Conservation (phyloP, 2,888 invertebrate species). For the Meloe dianella region DNA sequence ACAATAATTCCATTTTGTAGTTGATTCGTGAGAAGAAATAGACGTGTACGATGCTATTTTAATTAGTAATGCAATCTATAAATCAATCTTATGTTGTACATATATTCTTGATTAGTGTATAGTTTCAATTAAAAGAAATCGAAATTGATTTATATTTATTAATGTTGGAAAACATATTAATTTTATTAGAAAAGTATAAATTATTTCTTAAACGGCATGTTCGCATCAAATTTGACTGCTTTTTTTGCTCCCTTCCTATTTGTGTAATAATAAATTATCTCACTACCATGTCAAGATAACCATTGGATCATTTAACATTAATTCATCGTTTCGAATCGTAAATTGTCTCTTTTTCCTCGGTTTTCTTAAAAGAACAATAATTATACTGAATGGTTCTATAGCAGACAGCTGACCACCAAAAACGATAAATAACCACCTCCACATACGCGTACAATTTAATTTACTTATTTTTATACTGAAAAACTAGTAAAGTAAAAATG, state of each 20-base stretch:
- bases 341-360: neutral
- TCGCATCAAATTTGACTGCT: no score
- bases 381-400: slow-evolving; percentile 20
- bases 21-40: neutral
- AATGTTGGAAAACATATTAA: neutral
- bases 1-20: neutral
- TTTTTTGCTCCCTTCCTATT: neutral
- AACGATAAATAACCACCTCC: slow-evolving; percentile 39
- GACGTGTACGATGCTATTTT: neutral
- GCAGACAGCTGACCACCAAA: slow-evolving; percentile 37
- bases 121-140: neutral
- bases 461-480: neutral
- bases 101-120: neutral
- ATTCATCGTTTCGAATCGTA: slow-evolving; percentile 6
- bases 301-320: slow-evolving; percentile 1
- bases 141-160: neutral
- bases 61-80: neutral
- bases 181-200: no score
- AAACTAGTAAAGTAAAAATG: slow-evolving; percentile 21
- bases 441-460: slow-evolving; percentile 25
- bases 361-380: slow-evolving; percentile 5
- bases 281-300: neutral
- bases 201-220: no score
- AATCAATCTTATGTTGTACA: neutral
- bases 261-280: neutral